A percentile compares a stretch with the other conserved stretches of the same genome.
phyloP scores from a whole-genome alignment of 1,140 invertebrate species.

The Physella acuta region DNA sequence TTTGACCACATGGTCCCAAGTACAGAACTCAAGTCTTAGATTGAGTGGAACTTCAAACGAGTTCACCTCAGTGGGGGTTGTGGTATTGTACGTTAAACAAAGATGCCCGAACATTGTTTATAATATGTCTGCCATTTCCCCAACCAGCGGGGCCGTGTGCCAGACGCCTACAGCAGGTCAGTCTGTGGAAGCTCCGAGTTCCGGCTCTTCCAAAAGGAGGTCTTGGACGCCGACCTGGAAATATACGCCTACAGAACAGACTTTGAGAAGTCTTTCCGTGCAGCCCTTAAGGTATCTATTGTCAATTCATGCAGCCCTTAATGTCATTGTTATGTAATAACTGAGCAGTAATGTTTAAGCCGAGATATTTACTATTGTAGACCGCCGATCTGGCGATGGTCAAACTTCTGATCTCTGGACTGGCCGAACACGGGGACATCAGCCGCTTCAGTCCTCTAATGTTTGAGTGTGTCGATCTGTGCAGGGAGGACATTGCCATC shows the following conservation, averaged over 20 bases:
- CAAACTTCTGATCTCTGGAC: slow-evolving; percentile 37
- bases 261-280: slow-evolving; percentile 43
- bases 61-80: no score
- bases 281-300: slow-evolving; percentile 43
- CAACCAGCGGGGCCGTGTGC: slow-evolving; percentile 35
- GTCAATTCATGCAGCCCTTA: slow-evolving; percentile 40
- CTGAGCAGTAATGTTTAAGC: neutral
- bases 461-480: slow-evolving; percentile 50
- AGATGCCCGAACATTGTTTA: no score
- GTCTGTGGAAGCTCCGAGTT: slow-evolving; percentile 34
- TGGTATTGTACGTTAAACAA: no score
- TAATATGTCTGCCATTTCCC: no score
- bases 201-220: slow-evolving; percentile 34
- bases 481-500: slow-evolving; percentile 47
- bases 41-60: no score
- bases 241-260: slow-evolving; percentile 43
- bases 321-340: slow-evolving; percentile 36
- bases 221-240: slow-evolving; percentile 46
- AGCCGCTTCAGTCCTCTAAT: slow-evolving; percentile 38
- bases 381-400: slow-evolving; percentile 41
- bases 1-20: no score
- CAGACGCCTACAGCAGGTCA: slow-evolving; percentile 34
- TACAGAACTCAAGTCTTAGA: no score
- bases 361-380: slow-evolving; percentile 26
- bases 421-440: slow-evolving; percentile 39